Conservation (phyloP, 53 echinoderm and acorn worm species). For the Crossaster papposus region DNA sequence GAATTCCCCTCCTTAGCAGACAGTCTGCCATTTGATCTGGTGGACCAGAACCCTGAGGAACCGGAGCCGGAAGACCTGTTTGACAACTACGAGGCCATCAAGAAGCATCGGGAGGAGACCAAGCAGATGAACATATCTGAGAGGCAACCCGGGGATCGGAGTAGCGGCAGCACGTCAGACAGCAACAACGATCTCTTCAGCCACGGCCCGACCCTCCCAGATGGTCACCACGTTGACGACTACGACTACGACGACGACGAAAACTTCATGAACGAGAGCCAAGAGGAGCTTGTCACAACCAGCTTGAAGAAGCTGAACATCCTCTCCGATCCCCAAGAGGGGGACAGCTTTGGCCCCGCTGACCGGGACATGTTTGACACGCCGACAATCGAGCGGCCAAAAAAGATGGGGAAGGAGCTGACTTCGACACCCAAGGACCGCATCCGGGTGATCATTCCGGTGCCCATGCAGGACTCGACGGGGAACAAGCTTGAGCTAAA, state of each 20-base stretch:
- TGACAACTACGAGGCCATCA: constrained; percentile 73
- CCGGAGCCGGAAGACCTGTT: constrained; percentile 69
- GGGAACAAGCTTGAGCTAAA: constrained; percentile 81
- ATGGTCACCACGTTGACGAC: constrained; percentile 49
- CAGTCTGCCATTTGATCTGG: constrained; percentile 65
- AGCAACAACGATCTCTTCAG: constrained; percentile 89
- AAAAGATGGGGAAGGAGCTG: constrained; percentile 54
- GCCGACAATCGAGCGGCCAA: constrained; percentile 61
- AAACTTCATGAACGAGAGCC: constrained; percentile 53
- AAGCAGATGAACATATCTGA: constrained; percentile 54
- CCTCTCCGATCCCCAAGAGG: constrained; percentile 64
- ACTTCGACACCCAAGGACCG: constrained; percentile 67
- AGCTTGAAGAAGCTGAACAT: constrained; percentile 94
- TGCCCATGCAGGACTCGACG: constrained; percentile 86
- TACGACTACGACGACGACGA: constrained; percentile 64
- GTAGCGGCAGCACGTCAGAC: constrained; percentile 86
- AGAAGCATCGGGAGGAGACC: constrained; percentile 57
- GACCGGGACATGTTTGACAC: constrained; percentile 71
- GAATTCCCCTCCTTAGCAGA: constrained; percentile 83
- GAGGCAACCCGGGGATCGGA: constrained; percentile 67
- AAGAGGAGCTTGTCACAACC: constrained; percentile 64
- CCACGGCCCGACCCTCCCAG: constrained; percentile 61
- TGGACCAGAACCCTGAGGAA: constrained; percentile 36
- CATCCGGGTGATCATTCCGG: constrained; percentile 74
- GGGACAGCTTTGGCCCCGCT: constrained; percentile 50